Percentiles rank a stretch among this genome's conserved stretches.
These are phyloP conservation scores for Marmota monax DNA, from an alignment of 2,113 vertebrate genomes.

Conservation along the genomic window DNA sequence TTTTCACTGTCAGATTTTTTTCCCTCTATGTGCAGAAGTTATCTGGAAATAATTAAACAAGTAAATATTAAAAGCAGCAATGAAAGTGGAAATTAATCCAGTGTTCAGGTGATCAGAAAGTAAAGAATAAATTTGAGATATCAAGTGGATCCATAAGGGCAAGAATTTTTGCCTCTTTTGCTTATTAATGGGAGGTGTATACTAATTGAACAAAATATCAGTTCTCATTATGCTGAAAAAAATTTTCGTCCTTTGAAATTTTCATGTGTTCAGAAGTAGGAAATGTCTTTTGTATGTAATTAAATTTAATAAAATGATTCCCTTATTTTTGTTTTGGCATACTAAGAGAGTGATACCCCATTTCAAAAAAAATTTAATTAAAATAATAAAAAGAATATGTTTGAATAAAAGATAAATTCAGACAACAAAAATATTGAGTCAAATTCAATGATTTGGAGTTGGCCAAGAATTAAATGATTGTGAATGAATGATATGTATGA, in stretches of 20 bases:
- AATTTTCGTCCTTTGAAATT: not conserved
- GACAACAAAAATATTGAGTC: constrained; percentile 10
- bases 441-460: not conserved
- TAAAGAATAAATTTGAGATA: not conserved
- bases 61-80: constrained; percentile 12
- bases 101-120: not conserved
- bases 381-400: not conserved
- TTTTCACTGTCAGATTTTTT: not conserved
- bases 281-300: not conserved
- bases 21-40: not conserved
- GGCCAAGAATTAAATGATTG: not conserved
- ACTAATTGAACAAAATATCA: not conserved
- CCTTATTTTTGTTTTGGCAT: constrained; percentile 37
- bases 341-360: not conserved
- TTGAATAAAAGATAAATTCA: constrained; percentile 41
- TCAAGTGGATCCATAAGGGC: not conserved
- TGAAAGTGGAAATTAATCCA: constrained; percentile 19
- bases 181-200: not conserved
- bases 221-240: not conserved
- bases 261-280: not conserved
- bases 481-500: not conserved
- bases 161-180: constrained; percentile 8
- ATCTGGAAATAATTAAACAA: not conserved
- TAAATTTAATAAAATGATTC: not conserved
- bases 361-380: not conserved